These are phyloP conservation scores for Pseudoips prasinana DNA, from an alignment of 2,888 invertebrate species.

Conservation along the genomic window DNA sequence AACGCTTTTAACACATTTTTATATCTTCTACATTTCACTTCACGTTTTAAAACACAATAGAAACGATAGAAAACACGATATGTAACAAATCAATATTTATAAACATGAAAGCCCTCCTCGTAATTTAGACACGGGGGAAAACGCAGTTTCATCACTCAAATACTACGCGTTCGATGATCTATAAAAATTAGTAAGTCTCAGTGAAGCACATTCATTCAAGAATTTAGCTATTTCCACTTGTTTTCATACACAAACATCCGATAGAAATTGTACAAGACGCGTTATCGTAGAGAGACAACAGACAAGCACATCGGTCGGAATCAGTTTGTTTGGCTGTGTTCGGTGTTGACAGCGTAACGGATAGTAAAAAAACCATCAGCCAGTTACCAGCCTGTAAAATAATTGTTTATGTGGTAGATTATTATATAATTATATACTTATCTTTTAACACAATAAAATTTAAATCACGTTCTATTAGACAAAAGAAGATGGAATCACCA, in stretches of 20 bases:
- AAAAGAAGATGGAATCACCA: too few relatives aligned
- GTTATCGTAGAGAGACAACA: slow-evolving; percentile 39
- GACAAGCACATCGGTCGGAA: slow-evolving; percentile 47
- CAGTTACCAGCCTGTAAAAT: too few relatives aligned
- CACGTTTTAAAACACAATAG: slow-evolving; percentile 45
- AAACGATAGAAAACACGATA: slow-evolving; percentile 38
- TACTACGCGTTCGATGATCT: slow-evolving; percentile 16
- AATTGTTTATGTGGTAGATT: too few relatives aligned
- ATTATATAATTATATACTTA: too few relatives aligned
- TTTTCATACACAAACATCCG: slow-evolving; percentile 67
- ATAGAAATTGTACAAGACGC: slow-evolving; percentile 36
- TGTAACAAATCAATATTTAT: slow-evolving; percentile 79
- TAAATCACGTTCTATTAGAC: too few relatives aligned
- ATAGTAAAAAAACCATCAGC: too few relatives aligned
- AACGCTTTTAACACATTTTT: slow-evolving; percentile 29
- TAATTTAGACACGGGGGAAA: slow-evolving; percentile 40
- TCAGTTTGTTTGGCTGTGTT: slow-evolving; percentile 53
- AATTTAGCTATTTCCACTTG: slow-evolving; percentile 39
- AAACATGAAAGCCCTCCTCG: slow-evolving; percentile 73
- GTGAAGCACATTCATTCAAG: slow-evolving; percentile 45
- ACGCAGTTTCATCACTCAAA: slow-evolving; percentile 36
- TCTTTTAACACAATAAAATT: too few relatives aligned
- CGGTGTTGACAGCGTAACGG: background rate
- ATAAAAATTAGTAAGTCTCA: slow-evolving; percentile 10
- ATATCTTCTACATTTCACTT: slow-evolving; percentile 69